These are phyloP conservation scores for Ptychoptera albimana DNA, from an alignment of 2,888 invertebrate genomes.

Conservation along the genomic window DNA sequence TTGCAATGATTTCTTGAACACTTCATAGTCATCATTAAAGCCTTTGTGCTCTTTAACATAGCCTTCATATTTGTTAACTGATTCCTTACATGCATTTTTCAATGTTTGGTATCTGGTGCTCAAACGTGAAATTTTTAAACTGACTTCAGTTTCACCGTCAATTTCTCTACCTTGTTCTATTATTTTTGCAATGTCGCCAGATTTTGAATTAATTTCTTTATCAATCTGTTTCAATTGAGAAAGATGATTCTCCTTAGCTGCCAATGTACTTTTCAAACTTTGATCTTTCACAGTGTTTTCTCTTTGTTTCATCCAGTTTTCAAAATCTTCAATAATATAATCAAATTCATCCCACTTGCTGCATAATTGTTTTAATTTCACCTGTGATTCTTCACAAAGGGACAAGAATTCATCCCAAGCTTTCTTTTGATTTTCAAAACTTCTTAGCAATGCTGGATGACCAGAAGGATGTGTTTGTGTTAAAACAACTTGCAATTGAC, in stretches of 20 bases:
- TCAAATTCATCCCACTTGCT: constrained; percentile 72
- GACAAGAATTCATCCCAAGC: constrained; percentile 61
- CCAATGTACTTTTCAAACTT: constrained; percentile 69
- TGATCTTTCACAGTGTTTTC: constrained; percentile 79
- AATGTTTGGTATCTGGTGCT: constrained; percentile 68
- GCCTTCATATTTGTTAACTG: constrained; percentile 63
- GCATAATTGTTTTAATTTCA: constrained; percentile 57
- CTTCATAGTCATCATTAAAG: constrained; percentile 58
- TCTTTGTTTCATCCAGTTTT: constrained; percentile 71
- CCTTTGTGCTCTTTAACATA: constrained; percentile 73
- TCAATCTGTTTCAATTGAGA: constrained; percentile 58
- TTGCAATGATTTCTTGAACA: constrained; percentile 60
- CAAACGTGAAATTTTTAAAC: constrained; percentile 57
- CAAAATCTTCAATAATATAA: constrained; percentile 56
- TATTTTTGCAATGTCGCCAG: constrained; percentile 47
- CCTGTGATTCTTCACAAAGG: constrained; percentile 52
- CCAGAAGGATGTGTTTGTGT: constrained; percentile 62
- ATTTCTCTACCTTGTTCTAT: constrained; percentile 52
- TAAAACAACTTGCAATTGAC: constrained; percentile 53
- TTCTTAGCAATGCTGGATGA: constrained; percentile 54
- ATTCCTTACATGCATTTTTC: constrained; percentile 68
- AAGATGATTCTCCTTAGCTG: constrained; percentile 64
- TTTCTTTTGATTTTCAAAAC: constrained; percentile 55
- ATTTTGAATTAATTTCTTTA: constrained; percentile 50
- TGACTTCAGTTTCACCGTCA: constrained; percentile 59